Evolutionary conservation across 2,888 invertebrate genomes (phyloP), one percentile per base, ranked within the genome.

Genomic region (Cantharis nigra): DNA sequence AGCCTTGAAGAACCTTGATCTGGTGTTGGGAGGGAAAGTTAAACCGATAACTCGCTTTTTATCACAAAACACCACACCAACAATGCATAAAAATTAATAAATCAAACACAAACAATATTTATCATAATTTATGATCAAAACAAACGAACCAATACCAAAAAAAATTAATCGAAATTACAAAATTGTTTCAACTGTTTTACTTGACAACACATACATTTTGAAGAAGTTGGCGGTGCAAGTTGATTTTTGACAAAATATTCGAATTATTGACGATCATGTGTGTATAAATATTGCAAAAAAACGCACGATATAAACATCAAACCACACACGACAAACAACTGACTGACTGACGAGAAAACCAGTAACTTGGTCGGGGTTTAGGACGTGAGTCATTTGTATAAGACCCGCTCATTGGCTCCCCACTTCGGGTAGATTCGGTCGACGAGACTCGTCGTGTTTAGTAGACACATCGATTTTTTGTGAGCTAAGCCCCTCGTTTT

Each of bases 401-500:
- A 30, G 70, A 72, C 62, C 16, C 63, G 72, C 71, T 63, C 73
- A 78, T 78, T 78, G 78, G 78, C 67, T 71, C 71, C 14, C 64
- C 75, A 63, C 23, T 33, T 75, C 69, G 62, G 23, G 23, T 69
- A 63, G 23, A 49, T 63, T 69, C 75, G 71, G 63, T 4, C 18
- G 49, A 33, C 71, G 64, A 28, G n/a, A 69, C 28, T 49, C 11
- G 14, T 5, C 33, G 71, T 70, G 63, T 33, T 13, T 23, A 62
- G 74, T 70, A 72, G 75, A 64, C 77, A 71, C 74, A 77, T 77
- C 64, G 77, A 77, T 77, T 77, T 77, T 77, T 71, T 72, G 49
- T n/a, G 0, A n/a, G 49, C 49, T 7, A 49, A 49, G n/a, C n/a
- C 49, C 33, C 49, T 49, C 49, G 49, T n/a, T 49, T 49, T 49